Evolutionary conservation across 2,888 invertebrate genomes (phyloP), one percentile per base, ranked within the genome.

Genomic region (Drosophila yooni): DNA sequence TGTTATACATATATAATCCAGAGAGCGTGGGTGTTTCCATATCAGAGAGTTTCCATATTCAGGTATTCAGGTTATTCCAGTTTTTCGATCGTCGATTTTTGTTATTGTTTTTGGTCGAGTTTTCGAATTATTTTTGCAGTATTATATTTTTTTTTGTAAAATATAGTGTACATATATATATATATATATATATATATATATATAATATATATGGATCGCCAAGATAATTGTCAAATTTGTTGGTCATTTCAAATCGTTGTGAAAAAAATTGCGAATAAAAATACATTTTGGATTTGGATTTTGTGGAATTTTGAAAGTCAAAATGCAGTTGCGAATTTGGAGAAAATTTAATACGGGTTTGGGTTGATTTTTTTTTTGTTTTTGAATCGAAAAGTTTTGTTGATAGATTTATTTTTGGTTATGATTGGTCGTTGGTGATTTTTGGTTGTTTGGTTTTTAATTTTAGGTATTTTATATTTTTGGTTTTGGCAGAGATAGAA

Each of bases 171-270:
- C 66, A 70, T 48, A 79, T 70, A 64, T 58, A 70, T 74, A 69
- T 83, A 65, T 88, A 84, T 85, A 89, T 70, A 70, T 43, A 75
- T 75, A 65, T 59, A 71, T 76, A 62, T 68, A 67, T 83, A 66
- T 88, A 86, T 88, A 89, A 91, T 91, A 91, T 91, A 92, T 91
- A 92, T 91, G 89, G 91, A 91, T 91, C 91, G 92, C 91, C 92
- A 91, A 92, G 90, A 88, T 75, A 80, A 76, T 74, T 80, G 74
- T 83, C 80, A 75, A 81, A 86, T 89, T 86, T 76, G 80, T 86
- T 79, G 81, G 70, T 83, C 79, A 73, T 70, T 66, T 83, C 62
- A 74, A 79, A 80, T 81, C 63, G 48, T 63, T 74, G 69, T 34
- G 54, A 53, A 66, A 70, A 60, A 70, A 60, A 67, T 53, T 67